Evolutionary conservation across 2,113 vertebrate species (phyloP).

Genomic region (Chinchilla lanigera): DNA sequence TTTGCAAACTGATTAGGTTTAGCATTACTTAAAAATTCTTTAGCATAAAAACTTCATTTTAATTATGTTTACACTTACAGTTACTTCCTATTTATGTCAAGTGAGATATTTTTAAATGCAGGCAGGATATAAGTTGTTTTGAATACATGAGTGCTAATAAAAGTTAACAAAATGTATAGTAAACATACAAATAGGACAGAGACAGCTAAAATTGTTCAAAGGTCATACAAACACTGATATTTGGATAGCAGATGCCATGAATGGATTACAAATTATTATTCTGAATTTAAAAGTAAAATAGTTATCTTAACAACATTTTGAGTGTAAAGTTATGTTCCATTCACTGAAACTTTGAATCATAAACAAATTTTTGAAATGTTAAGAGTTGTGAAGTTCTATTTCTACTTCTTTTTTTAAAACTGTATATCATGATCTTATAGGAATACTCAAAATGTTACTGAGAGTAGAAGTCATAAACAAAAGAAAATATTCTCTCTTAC

Average conservation of each 20-base stretch:
- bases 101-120: slow-evolving; percentile 16
- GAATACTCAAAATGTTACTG: neutral
- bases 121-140: neutral
- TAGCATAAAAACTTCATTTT: slow-evolving; percentile 47
- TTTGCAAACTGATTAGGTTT: slow-evolving; percentile 33
- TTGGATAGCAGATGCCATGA: neutral
- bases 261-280: neutral
- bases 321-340: slow-evolving; percentile 9
- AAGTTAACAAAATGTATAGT: neutral
- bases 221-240: neutral
- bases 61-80: slow-evolving; percentile 2
- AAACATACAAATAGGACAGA: neutral
- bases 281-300: neutral
- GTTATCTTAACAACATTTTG: neutral
- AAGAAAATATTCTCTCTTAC: neutral
- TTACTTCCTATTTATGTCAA: neutral
- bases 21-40: neutral
- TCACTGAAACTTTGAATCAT: neutral
- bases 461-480: neutral
- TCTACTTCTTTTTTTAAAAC: neutral
- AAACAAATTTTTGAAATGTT: neutral
- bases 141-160: neutral
- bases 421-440: neutral
- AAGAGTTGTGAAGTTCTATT: neutral
- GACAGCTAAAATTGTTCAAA: neutral